Conservation (phyloP, 2,113 vertebrate species). For the Castor canadensis region DNA sequence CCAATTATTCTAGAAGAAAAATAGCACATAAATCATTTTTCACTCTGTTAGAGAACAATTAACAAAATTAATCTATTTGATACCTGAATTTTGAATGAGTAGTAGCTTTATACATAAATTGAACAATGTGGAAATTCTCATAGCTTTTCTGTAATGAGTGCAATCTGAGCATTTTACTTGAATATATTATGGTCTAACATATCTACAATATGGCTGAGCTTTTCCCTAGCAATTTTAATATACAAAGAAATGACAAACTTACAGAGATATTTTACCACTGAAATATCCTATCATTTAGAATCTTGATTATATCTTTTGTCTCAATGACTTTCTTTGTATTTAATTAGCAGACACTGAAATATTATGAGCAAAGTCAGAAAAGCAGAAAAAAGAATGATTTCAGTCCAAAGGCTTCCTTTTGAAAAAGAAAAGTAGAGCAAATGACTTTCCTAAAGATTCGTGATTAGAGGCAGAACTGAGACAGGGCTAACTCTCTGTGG, state of each 20-base stretch:
- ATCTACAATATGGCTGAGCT: neutral
- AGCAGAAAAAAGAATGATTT: neutral
- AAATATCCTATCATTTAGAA: neutral
- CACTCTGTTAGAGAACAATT: neutral
- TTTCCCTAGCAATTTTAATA: neutral
- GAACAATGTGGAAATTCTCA: neutral
- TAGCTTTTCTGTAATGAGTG: neutral
- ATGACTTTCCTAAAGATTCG: too few relatives aligned
- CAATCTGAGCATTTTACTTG: neutral
- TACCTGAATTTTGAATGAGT: neutral
- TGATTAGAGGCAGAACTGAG: too few relatives aligned
- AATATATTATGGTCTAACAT: neutral
- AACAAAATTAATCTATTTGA: neutral
- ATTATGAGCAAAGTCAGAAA: neutral
- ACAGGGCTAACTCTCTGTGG: too few relatives aligned
- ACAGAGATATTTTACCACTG: neutral
- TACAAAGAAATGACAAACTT: neutral
- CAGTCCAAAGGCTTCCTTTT: neutral
- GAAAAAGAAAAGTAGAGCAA: neutral
- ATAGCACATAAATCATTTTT: neutral
- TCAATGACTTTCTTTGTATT: neutral
- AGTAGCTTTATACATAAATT: neutral
- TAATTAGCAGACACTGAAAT: neutral
- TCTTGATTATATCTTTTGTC: fast-evolving
- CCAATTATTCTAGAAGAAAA: neutral